Evolutionary conservation across 2,797 vertebrate species (phyloP).

Genomic region (Anas bahamensis): DNA sequence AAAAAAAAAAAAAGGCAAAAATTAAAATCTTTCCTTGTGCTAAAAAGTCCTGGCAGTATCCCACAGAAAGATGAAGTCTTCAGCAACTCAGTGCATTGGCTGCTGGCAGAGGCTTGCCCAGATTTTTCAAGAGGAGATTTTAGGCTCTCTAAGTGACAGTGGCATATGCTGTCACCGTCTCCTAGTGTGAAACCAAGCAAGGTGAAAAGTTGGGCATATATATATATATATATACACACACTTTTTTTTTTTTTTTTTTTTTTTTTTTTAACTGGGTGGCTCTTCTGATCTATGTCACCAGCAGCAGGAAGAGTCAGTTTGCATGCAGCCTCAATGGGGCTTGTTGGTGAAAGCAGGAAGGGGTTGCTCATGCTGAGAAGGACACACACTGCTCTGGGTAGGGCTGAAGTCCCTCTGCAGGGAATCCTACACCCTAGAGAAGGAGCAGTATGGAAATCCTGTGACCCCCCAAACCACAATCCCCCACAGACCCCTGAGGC

Average conservation of each 20-base stretch:
- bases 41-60: background rate
- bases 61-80: background rate
- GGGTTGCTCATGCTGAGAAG: background rate
- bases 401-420: background rate
- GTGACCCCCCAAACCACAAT: fast-evolving
- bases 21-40: background rate
- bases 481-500: background rate
- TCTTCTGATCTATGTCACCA: background rate
- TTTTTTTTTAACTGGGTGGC: background rate
- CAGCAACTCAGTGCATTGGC: background rate
- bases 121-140: background rate
- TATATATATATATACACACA: too few relatives aligned
- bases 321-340: background rate
- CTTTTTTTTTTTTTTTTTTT: background rate
- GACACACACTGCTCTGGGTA: background rate
- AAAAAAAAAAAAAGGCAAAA: background rate
- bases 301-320: background rate
- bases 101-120: background rate
- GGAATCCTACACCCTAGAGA: background rate
- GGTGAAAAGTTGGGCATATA: background rate
- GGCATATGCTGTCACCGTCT: background rate
- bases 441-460: background rate
- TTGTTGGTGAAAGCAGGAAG: fast-evolving
- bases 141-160: background rate
- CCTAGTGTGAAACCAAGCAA: background rate